Base-by-base conservation (phyloP, 2,888 invertebrate species). In the Melinaea menophilus region DNA sequence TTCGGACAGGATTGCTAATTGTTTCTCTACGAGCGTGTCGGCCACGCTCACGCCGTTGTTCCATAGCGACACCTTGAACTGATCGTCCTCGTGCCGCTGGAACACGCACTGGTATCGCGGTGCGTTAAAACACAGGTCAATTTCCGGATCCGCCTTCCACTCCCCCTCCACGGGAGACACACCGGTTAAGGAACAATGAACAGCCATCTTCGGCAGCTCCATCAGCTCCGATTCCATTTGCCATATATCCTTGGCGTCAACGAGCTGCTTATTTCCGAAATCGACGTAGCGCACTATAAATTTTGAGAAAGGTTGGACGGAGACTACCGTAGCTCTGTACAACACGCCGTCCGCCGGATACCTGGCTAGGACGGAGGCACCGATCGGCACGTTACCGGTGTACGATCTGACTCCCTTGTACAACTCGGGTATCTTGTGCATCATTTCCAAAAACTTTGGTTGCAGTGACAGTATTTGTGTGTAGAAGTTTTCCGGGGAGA, bases 251-350 rank as follows among this genome's bases (percentile, higher is more conserved):
- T 86, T 90, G 0, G 89, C 86, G 56, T 92, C 91, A 0, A 95
- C 94, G 0, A 92, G 85, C 51, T 93, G 93, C 62, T 92, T 92
- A 74, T 95, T 95, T 3, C 96, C 96, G 72, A 94, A 95, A 81
- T 96, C 96, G 0, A 96, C 91, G 75, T 94, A 96, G 35, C 93
- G 91, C 0, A 96, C 94, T 63, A 93, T 92, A 78, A 93, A 93
- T 71, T 93, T 92, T 1, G 92, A 90, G 54, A 90, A 82, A 68
- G 92, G 91, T 65, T 93, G 92, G 55, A 91, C 88, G 3, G 93
- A 90, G 1, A 93, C 77, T 0, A 96, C 86, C 46, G 92, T 92
- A 0, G 95, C 96, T 58, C 96, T 88, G 78, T 96, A 95, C 22
- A 95, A 79, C 2, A 94, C 93, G 11, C 93, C 92, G 74, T 96